Percentiles rank a stretch among this genome's conserved stretches.
phyloP scores from a whole-genome alignment of 2,113 vertebrate species.

The Stictonetta naevosa region DNA sequence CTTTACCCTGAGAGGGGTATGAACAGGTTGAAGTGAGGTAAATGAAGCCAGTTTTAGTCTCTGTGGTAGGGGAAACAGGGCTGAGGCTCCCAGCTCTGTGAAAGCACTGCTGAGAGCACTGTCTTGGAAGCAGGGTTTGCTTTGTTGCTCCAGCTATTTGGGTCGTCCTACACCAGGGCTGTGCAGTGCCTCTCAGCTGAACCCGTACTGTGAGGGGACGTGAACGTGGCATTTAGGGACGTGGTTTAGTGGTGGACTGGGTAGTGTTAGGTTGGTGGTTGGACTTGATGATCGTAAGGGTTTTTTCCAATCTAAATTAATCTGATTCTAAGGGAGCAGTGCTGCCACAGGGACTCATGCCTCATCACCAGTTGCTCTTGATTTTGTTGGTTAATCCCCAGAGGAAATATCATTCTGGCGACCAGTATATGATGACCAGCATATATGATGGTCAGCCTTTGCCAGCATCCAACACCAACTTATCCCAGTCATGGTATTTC shows the following conservation, averaged over 20 bases:
- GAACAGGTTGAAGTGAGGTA: neutral
- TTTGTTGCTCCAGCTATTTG: neutral
- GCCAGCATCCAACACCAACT: neutral
- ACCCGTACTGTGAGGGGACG: neutral
- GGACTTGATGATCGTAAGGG: neutral
- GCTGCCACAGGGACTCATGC: neutral
- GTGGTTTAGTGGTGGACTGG: neutral
- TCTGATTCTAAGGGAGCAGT: neutral
- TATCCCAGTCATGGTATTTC: neutral
- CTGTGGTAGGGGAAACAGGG: neutral
- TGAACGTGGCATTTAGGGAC: neutral
- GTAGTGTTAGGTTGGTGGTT: neutral
- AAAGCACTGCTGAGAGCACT: neutral
- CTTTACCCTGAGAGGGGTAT: neutral
- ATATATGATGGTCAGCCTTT: neutral
- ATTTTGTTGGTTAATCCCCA: neutral
- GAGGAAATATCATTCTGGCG: neutral
- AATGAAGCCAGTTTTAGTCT: neutral
- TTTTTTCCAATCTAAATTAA: neutral
- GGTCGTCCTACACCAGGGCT: neutral
- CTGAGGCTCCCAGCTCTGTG: neutral
- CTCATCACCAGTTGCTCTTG: neutral
- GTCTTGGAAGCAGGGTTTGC: neutral
- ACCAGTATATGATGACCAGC: accelerated
- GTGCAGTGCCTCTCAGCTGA: neutral